Evolutionary conservation across 2,888 invertebrate genomes (phyloP), one percentile per base, ranked within the genome.

Genomic region (Ctenicera cuprea): DNA sequence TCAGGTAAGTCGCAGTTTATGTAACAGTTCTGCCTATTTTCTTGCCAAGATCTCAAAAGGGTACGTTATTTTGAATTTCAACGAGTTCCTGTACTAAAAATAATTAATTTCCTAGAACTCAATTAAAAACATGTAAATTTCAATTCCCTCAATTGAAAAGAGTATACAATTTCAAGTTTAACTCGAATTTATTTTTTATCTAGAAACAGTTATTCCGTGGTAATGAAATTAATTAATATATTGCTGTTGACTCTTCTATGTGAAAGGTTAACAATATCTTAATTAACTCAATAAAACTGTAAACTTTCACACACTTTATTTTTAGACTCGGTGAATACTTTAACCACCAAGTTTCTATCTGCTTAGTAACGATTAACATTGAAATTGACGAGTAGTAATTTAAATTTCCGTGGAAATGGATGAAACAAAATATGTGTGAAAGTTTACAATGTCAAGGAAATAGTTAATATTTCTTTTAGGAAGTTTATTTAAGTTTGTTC

Each of bases 231-330:
- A 59, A 59, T 59, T 38, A 38, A 38, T 59, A 59, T 41, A 38
- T 26, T 54, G 14, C 54, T 33, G 16, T 33, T 9, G 33, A 16
- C 22, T 30, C 26, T 20, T 33, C 59, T 38, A 38, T 59, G 59
- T 59, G 59, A 38, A 59, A 59, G 59, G 59, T 59, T 59, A 59
- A 59, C 59, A 59, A 59, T 59, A 59, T 59, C 59, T 59, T 59
- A 59, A 59, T 59, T 59, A 59, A 38, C 59, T 37, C 59, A 38
- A 38, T 59, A 59, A 37, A 59, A 59, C 59, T 59, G 59, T 38
- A 38, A 33, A 38, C 59, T 59, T 59, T 59, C 59, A 33, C 59
- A 59, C 59, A 59, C 37, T 30, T 57, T 59, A 59, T 59, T 59
- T 59, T 59, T 59, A 59, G 59, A 59, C 26, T 16, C 48, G 18